Percentiles rank a stretch among this genome's conserved stretches.
Evolutionary conservation across 2,888 invertebrate species (phyloP).

Genomic region (Acanthococcus lagerstroemiae): DNA sequence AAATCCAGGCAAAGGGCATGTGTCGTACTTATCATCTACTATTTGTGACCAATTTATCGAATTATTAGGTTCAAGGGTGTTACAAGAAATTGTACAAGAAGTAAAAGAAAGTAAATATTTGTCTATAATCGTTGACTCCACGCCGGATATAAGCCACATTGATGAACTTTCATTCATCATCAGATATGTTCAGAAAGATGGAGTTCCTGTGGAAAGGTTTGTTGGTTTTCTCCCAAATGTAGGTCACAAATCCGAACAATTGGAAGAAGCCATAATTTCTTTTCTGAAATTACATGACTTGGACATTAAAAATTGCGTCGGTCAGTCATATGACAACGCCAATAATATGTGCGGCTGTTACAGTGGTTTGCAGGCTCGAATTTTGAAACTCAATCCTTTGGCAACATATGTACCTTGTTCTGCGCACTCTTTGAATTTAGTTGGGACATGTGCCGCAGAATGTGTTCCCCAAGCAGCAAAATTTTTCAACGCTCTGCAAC

Average conservation of each 20-base stretch:
- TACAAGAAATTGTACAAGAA: conserved; percentile 7
- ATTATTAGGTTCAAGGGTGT: conserved; percentile 3
- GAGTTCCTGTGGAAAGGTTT: conserved; percentile 7
- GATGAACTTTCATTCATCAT: conserved; percentile 21
- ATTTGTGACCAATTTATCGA: conserved; percentile 20
- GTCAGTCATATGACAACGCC: conserved; percentile 36
- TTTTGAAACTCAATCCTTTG: conserved; percentile 33
- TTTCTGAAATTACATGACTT: background rate
- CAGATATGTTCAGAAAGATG: background rate
- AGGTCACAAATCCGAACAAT: conserved; percentile 8
- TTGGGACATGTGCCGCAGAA: no score
- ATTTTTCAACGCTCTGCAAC: no score
- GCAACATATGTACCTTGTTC: conserved; percentile 32
- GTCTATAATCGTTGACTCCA: conserved; percentile 18
- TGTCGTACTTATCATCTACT: conserved; percentile 19
- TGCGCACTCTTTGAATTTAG: conserved; percentile 25
- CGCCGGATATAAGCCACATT: conserved; percentile 4
- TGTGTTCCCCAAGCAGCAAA: no score
- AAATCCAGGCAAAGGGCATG: conserved; percentile 5
- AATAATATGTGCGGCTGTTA: conserved; percentile 35
- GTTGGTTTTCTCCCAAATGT: conserved; percentile 7
- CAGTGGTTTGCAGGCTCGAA: conserved; percentile 34
- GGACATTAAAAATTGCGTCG: conserved; percentile 25
- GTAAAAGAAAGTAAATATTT: conserved; percentile 17
- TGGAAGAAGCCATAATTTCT: background rate